Percentiles rank a stretch among this genome's conserved stretches.
Evolutionary conservation across 2,797 vertebrate genomes (phyloP).

Genomic region (Dicrostonyx torquatus): DNA sequence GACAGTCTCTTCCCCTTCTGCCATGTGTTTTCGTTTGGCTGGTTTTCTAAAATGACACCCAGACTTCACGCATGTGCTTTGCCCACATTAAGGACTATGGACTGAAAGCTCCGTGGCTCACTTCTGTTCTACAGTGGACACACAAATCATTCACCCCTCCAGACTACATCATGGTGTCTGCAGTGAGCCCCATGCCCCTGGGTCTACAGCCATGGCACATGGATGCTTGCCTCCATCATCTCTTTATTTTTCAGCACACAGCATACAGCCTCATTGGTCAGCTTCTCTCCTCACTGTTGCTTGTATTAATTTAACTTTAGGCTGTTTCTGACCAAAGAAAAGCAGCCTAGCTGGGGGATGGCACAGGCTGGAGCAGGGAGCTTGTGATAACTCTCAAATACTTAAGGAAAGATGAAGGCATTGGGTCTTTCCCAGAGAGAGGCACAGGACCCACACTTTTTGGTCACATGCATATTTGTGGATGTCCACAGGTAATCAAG

Average conservation of each 20-base stretch:
- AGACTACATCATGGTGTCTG: neutral
- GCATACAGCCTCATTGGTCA: neutral
- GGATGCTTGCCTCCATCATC: no score
- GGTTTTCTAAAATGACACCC: neutral
- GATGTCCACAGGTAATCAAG: neutral
- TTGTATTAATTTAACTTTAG: neutral
- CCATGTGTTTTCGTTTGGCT: neutral
- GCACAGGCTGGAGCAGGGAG: neutral
- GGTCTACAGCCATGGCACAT: rapidly evolving
- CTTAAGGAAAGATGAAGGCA: neutral
- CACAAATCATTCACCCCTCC: no score
- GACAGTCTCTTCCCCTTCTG: neutral
- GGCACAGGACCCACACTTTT: neutral
- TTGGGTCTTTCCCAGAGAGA: neutral
- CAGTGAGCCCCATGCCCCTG: neutral
- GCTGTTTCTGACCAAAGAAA: neutral
- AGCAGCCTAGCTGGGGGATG: neutral
- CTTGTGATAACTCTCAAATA: neutral
- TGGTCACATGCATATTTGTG: neutral
- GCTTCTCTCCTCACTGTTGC: neutral
- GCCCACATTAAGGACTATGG: neutral
- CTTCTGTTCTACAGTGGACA: neutral
- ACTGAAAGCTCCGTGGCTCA: neutral
- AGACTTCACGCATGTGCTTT: neutral
- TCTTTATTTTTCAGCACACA: neutral